Conservation (phyloP, 1,140 invertebrate genomes). For the Drosophila tsacasi region DNA sequence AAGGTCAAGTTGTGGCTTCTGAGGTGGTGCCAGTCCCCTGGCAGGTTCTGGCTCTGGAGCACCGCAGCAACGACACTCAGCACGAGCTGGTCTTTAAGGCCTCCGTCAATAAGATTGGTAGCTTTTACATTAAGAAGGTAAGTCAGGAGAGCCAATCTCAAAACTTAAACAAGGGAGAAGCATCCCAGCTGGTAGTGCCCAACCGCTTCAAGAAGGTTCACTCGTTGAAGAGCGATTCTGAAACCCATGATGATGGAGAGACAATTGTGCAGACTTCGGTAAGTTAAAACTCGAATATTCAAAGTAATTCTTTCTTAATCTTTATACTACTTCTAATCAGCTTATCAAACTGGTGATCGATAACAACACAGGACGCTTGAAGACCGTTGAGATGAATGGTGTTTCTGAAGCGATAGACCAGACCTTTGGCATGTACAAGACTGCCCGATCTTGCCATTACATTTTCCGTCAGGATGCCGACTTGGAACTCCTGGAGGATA, state of each 20-base stretch:
- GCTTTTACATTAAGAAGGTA: slow-evolving; percentile 53
- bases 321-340: background rate
- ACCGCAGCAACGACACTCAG: slow-evolving; percentile 87
- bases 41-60: slow-evolving; percentile 87
- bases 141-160: background rate
- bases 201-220: slow-evolving; percentile 11
- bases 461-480: slow-evolving; percentile 91
- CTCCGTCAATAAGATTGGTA: slow-evolving; percentile 62
- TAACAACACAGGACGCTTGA: slow-evolving; percentile 85
- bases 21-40: slow-evolving; percentile 89
- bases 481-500: slow-evolving; percentile 84
- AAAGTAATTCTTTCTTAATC: background rate
- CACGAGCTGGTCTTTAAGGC: slow-evolving; percentile 90
- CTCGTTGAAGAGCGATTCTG: background rate
- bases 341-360: slow-evolving; percentile 54
- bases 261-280: slow-evolving; percentile 58
- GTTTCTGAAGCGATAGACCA: slow-evolving; percentile 86
- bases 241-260: slow-evolving; percentile 17
- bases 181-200: background rate
- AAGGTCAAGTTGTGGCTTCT: slow-evolving; percentile 66
- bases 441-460: slow-evolving; percentile 93
- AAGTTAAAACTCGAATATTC: background rate
- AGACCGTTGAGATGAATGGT: slow-evolving; percentile 86
- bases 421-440: slow-evolving; percentile 92
- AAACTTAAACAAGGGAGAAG: no score